These are phyloP conservation scores for Falcaria lacertinaria DNA, from an alignment of 2,888 invertebrate genomes.

Conservation along the genomic window DNA sequence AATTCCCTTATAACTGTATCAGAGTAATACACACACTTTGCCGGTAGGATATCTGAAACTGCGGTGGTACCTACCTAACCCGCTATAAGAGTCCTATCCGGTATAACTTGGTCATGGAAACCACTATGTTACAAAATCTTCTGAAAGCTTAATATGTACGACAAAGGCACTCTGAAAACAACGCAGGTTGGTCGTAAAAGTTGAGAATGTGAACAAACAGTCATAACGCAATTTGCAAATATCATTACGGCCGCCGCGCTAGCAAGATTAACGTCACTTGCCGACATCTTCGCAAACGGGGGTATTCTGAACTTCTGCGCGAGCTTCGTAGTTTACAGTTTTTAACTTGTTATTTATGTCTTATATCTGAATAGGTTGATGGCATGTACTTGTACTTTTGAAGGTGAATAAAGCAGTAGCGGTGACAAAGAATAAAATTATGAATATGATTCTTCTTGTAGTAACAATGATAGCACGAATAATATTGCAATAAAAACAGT, in stretches of 20 bases:
- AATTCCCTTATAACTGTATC: no score
- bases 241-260: slow-evolving; percentile 48
- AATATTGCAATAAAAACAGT: no score
- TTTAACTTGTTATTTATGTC: not conserved
- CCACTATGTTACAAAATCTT: not conserved
- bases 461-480: no score
- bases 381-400: not conserved
- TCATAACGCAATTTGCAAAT: slow-evolving; percentile 59
- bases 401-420: not conserved
- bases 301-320: slow-evolving; percentile 7
- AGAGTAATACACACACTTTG: no score
- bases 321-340: not conserved
- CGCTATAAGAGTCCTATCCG: no score
- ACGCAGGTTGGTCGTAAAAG: slow-evolving; percentile 25
- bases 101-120: no score
- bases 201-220: slow-evolving; percentile 43
- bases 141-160: slow-evolving; percentile 18
- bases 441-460: no score
- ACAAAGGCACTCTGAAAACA: slow-evolving; percentile 23
- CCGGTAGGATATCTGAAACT: no score
- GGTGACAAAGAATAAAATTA: not conserved
- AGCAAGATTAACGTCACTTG: slow-evolving; percentile 48
- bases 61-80: no score
- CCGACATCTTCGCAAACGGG: slow-evolving; percentile 19
- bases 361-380: not conserved